phyloP scores from a whole-genome alignment of 2,113 vertebrate species.

The Strigops habroptila region DNA sequence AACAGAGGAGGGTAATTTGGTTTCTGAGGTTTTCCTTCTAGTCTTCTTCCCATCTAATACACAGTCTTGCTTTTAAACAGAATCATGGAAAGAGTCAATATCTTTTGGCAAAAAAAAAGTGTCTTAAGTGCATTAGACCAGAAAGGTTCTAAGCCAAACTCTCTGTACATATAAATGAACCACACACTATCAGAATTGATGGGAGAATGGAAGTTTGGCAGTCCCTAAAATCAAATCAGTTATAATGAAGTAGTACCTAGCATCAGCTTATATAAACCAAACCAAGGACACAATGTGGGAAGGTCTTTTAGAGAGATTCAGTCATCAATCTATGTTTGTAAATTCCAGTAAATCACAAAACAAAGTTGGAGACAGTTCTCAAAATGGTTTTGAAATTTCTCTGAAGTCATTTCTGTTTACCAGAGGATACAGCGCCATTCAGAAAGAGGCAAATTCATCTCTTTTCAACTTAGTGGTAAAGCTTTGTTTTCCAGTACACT shows the following conservation, averaged over 20 bases:
- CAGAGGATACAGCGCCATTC: not conserved
- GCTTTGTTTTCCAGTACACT: not conserved
- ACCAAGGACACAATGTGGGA: not conserved
- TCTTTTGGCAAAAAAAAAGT: not conserved
- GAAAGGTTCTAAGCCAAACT: not conserved
- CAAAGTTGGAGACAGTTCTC: not conserved
- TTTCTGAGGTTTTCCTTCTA: not conserved
- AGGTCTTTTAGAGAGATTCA: not conserved
- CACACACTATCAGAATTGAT: not conserved
- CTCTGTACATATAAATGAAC: not conserved
- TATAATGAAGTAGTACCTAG: not conserved
- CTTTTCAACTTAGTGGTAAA: not conserved
- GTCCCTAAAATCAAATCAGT: not conserved
- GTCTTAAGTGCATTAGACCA: not conserved
- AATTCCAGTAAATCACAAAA: not conserved
- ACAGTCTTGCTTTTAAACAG: not conserved
- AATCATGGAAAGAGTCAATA: not conserved
- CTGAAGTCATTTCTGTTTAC: not conserved
- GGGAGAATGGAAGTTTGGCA: not conserved
- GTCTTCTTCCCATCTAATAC: not conserved
- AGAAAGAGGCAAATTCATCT: not conserved
- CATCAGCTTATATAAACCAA: not conserved
- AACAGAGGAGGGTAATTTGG: not conserved
- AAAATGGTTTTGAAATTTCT: not conserved
- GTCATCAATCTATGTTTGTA: not conserved